Base-by-base conservation (phyloP, 2,113 vertebrate species). In the Megalops atlanticus region DNA sequence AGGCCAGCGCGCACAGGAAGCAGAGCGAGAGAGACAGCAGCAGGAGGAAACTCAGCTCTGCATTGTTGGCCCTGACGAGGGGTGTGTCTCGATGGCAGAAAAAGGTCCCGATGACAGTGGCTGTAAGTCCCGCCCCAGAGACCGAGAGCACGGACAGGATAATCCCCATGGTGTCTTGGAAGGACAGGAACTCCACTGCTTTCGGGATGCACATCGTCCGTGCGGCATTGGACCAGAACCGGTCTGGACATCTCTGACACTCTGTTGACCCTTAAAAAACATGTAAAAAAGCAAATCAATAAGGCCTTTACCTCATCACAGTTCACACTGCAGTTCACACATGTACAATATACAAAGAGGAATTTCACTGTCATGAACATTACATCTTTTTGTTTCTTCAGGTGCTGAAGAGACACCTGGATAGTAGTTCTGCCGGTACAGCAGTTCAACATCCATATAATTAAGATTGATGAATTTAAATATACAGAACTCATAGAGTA, bases 161-260 rank as follows among this genome's bases (percentile, higher is more conserved):
- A 6, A 89, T 75, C 36, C 89, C 89, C 82, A 89, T 87, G 33
- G 82, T 83, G 31, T 89, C 87, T 40, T 76, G 75, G 74, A 85
- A 85, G 35, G 86, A 90, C 79, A 90, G 84, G 76, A 90, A 91
- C 76, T 93, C 87, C 35, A 89, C 84, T 14, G 84, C 81, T 81
- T 87, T 88, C 8, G 82, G 85, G 39, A 90, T 69, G 15, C 88
- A 91, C 14, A 41, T 64, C 15, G 86, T 89, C 12, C 40, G 81
- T 15, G 87, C 72, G 52, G 45, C 24, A 70, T 86, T 90, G 35
- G 89, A 85, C 89, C 91, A 91, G 71, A 89, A 89, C n/a, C 45
- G 45, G 21, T 86, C 73, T n/a, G 87, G 87, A 83, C 90, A 90
- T 41, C 39, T 82, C 15, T 14, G 85, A 64, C 91, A 92, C 16